These are phyloP conservation scores for Chymomyza costata DNA, from an alignment of 1,140 invertebrate genomes.

Conservation along the genomic window DNA sequence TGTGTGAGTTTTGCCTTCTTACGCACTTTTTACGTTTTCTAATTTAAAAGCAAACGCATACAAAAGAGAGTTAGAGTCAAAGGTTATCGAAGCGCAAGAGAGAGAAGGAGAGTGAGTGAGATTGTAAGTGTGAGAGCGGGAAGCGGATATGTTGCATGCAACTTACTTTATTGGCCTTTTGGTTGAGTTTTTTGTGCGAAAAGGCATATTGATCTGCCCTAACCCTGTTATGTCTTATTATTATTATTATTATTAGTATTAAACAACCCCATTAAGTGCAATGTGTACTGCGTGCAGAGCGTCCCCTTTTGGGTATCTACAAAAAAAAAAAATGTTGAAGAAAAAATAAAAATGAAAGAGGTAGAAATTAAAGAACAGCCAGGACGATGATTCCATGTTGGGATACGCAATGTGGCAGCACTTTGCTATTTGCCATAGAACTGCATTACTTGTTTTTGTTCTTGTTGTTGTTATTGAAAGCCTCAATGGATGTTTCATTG, in stretches of 20 bases:
- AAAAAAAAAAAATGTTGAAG: slow-evolving; percentile 34
- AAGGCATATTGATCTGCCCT: slow-evolving; percentile 59
- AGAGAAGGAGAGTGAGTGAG: not conserved
- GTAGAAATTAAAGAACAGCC: slow-evolving; percentile 2
- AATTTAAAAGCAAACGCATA: slow-evolving; percentile 47
- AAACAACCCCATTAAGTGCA: slow-evolving; percentile 64
- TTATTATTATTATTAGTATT: slow-evolving; percentile 51
- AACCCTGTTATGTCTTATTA: slow-evolving; percentile 37
- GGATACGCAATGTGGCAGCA: slow-evolving; percentile 17
- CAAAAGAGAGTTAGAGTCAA: not conserved
- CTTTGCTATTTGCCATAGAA: too few species aligned
- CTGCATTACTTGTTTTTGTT: too few species aligned
- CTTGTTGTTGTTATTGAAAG: not conserved
- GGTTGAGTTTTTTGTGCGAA: slow-evolving; percentile 35
- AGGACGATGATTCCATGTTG: slow-evolving; percentile 28
- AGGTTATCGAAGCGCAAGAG: not conserved
- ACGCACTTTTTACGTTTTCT: slow-evolving; percentile 68
- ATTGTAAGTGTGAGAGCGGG: slow-evolving; percentile 5
- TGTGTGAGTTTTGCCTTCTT: too few species aligned
- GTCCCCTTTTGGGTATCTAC: slow-evolving; percentile 38
- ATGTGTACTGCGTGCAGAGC: slow-evolving; percentile 8
- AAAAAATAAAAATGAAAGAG: slow-evolving; percentile 5
- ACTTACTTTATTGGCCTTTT: slow-evolving; percentile 61
- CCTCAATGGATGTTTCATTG: slow-evolving; percentile 16
- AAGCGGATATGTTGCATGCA: too few species aligned